phyloP scores from a whole-genome alignment of 64 coral and sea anemone genomes.

The Pocillopora damicornis region DNA sequence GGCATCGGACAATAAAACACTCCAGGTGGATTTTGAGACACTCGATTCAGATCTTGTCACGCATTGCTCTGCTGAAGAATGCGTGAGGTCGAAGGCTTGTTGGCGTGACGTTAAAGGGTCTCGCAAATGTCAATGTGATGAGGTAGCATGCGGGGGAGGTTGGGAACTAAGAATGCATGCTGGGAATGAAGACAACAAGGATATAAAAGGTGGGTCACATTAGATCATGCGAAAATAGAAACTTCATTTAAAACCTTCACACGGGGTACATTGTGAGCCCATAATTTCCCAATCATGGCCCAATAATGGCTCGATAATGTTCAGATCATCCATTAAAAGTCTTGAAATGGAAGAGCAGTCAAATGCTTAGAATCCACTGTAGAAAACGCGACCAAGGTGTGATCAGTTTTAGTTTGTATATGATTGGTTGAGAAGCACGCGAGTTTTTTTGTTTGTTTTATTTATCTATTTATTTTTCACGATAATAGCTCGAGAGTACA shows the following conservation, averaged over 20 bases:
- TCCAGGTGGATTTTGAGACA: not conserved
- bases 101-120: conserved; percentile 1
- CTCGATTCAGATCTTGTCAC: not conserved
- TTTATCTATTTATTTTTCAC: no score
- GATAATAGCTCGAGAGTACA: no score
- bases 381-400: no score
- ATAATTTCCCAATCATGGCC: no score
- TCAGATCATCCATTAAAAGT: no score
- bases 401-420: no score
- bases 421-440: no score
- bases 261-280: no score
- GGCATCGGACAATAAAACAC: not conserved
- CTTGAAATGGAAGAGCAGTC: not conserved
- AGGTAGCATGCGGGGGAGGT: not conserved
- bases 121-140: not conserved
- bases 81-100: not conserved
- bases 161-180: not conserved
- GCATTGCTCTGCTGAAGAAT: not conserved
- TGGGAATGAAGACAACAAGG: not conserved
- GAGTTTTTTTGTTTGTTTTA: no score
- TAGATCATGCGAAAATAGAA: no score
- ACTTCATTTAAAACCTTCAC: no score
- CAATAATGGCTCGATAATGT: no score
- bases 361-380: not conserved
- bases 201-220: not conserved